Percentiles rank a stretch among this genome's conserved stretches.
Evolutionary conservation across 2,113 vertebrate species (phyloP).

Genomic region (Saimiri boliviensis): DNA sequence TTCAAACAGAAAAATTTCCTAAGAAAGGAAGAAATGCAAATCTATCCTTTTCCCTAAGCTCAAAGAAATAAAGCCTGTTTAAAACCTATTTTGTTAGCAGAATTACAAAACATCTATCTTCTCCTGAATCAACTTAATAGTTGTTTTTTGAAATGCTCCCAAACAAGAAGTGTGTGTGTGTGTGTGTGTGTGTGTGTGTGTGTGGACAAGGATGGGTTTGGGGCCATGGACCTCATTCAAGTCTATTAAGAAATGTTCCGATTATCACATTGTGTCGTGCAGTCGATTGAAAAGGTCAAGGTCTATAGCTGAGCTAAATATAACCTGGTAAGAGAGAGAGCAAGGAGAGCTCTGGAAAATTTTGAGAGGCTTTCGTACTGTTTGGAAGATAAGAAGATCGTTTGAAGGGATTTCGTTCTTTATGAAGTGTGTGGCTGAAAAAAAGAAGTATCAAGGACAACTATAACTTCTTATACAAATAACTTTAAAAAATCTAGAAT

Average conservation of each 20-base stretch:
- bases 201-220: background rate
- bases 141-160: constrained; percentile 9
- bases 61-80: constrained; percentile 43
- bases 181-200: background rate
- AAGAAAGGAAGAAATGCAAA: constrained; percentile 49
- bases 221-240: constrained; percentile 24
- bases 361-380: constrained; percentile 63
- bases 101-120: constrained; percentile 48
- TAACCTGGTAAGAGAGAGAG: constrained; percentile 52
- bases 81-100: constrained; percentile 46
- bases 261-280: constrained; percentile 37
- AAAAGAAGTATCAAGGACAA: constrained; percentile 53
- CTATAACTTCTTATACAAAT: constrained; percentile 39
- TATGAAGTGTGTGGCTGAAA: constrained; percentile 39
- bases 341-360: constrained; percentile 63
- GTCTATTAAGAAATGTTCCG: constrained; percentile 60
- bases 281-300: constrained; percentile 73
- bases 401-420: constrained; percentile 55
- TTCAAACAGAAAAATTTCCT: constrained; percentile 46
- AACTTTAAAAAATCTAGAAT: constrained; percentile 54
- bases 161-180: background rate
- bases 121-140: background rate
- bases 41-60: background rate
- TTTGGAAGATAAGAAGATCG: constrained; percentile 67
- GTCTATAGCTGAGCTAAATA: constrained; percentile 75